phyloP scores from a whole-genome alignment of 2,888 invertebrate genomes.

The Drosophila quinaria region DNA sequence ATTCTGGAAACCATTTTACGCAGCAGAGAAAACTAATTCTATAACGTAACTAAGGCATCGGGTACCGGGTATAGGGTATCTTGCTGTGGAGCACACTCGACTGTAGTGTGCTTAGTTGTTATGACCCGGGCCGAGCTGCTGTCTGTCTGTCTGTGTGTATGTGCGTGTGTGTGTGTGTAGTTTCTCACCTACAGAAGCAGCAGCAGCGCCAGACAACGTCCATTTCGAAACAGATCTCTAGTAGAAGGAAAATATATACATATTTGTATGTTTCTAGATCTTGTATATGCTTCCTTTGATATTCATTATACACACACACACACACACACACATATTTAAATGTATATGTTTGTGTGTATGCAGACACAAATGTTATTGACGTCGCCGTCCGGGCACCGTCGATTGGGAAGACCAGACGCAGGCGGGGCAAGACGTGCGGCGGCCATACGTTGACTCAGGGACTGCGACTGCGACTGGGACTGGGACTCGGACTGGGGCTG shows the following conservation, averaged over 20 bases:
- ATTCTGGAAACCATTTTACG: no score
- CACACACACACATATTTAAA: constrained; percentile 5
- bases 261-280: constrained; percentile 13
- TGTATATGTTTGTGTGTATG: constrained; percentile 29
- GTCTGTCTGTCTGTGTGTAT: constrained; percentile 9
- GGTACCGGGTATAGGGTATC: neutral
- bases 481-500: constrained; percentile 27
- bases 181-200: constrained; percentile 65
- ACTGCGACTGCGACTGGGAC: constrained; percentile 10
- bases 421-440: constrained; percentile 23
- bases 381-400: constrained; percentile 62
- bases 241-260: constrained; percentile 15
- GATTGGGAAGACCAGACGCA: constrained; percentile 45
- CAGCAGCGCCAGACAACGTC: constrained; percentile 36
- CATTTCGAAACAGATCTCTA: constrained; percentile 45
- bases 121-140: constrained; percentile 43
- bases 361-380: constrained; percentile 77
- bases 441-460: constrained; percentile 43
- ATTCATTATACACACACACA: constrained; percentile 18
- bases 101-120: neutral
- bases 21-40: no score
- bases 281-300: constrained; percentile 55
- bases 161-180: constrained; percentile 21
- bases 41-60: no score
- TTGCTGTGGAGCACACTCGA: neutral